Evolutionary conservation across 2,888 invertebrate species (phyloP).

Genomic region (Andrena praecox): DNA sequence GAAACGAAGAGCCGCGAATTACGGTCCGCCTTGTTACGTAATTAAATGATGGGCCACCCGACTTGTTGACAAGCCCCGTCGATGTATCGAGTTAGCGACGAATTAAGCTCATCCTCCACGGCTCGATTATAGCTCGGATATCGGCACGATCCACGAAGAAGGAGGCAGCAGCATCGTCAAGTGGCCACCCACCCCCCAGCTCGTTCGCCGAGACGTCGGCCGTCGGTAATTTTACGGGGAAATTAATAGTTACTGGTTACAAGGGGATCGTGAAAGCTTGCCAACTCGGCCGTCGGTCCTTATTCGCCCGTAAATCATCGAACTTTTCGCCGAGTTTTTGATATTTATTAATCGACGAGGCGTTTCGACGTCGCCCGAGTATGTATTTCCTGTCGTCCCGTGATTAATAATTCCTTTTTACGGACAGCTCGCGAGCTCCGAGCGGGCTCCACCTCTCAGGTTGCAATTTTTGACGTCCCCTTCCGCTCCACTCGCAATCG

Average conservation of each 20-base stretch:
- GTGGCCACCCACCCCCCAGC: slow-evolving; percentile 1
- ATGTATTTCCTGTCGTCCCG: background rate
- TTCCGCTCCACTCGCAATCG: no score
- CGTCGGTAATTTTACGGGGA: slow-evolving; percentile 63
- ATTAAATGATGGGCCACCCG: slow-evolving; percentile 80
- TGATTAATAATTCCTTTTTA: slow-evolving; percentile 20
- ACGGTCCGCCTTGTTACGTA: slow-evolving; percentile 76
- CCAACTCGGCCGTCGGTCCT: slow-evolving; percentile 15
- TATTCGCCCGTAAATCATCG: slow-evolving; percentile 47
- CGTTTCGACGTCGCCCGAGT: background rate
- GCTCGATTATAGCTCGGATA: slow-evolving; percentile 72
- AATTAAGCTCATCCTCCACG: slow-evolving; percentile 73
- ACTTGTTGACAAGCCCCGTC: slow-evolving; percentile 78
- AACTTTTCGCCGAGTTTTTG: slow-evolving; percentile 20
- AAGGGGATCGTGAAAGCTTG: slow-evolving; percentile 58
- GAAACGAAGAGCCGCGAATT: slow-evolving; percentile 51
- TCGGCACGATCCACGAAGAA: slow-evolving; percentile 57
- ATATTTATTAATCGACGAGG: slow-evolving; percentile 44
- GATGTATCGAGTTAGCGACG: slow-evolving; percentile 79
- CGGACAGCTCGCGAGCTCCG: slow-evolving; percentile 1
- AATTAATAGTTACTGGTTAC: slow-evolving; percentile 67
- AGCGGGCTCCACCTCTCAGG: background rate
- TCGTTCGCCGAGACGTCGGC: slow-evolving; percentile 37
- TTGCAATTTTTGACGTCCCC: no score
- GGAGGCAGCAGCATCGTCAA: slow-evolving; percentile 25